Conservation (phyloP, 1,140 invertebrate genomes). For the Aphelinus certus region DNA sequence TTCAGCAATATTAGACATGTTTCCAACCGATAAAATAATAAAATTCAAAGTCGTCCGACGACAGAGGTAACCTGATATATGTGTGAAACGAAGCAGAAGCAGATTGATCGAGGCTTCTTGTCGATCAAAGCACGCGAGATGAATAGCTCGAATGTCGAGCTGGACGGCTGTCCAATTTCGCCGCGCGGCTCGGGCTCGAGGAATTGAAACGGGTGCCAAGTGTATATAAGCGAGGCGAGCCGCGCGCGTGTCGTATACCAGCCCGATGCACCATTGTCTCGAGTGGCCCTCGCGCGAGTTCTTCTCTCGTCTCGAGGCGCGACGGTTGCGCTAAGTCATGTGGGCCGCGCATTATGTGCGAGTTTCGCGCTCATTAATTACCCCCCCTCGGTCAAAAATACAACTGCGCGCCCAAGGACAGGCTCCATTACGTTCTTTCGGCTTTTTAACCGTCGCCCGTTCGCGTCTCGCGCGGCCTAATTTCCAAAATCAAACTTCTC, state of each 20-base stretch:
- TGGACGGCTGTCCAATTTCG: neutral
- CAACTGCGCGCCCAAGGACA: neutral
- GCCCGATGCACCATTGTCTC: too few relatives aligned
- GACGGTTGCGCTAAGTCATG: neutral
- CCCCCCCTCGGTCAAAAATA: conserved; percentile 7
- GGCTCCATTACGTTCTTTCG: conserved; percentile 12
- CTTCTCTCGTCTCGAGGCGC: neutral
- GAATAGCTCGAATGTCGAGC: neutral
- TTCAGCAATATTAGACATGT: too few relatives aligned
- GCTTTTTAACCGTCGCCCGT: neutral
- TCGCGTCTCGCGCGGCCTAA: neutral
- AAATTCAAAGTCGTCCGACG: too few relatives aligned
- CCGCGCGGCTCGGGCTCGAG: neutral
- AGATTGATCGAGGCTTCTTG: too few relatives aligned
- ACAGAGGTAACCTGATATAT: too few relatives aligned
- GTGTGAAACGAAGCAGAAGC: too few relatives aligned
- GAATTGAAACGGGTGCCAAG: too few relatives aligned
- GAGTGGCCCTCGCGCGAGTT: neutral
- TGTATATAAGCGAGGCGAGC: too few relatives aligned
- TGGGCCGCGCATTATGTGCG: neutral
- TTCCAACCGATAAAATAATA: too few relatives aligned
- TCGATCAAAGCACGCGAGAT: neutral
- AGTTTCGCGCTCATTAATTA: conserved; percentile 9
- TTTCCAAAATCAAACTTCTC: too few relatives aligned
- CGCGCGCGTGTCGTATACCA: too few relatives aligned